These are phyloP conservation scores for Tinamus major DNA, from an alignment of 2,797 vertebrate species.

Conservation along the genomic window DNA sequence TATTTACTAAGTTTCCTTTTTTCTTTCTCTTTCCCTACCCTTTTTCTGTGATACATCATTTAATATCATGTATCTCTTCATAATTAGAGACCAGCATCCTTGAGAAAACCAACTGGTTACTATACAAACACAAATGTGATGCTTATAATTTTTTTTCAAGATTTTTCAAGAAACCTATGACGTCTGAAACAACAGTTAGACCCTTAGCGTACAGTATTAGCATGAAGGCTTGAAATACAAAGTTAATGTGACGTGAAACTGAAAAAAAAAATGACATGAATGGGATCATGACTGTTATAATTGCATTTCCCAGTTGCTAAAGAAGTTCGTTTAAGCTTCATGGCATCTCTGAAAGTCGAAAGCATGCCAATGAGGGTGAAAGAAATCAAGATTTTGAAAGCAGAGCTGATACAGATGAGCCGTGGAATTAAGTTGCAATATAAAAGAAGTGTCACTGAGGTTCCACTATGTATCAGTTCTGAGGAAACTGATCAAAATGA, in stretches of 20 bases:
- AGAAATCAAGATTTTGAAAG: neutral
- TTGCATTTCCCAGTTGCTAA: neutral
- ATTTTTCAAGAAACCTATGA: neutral
- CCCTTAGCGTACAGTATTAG: fast-evolving
- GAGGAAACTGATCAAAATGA: neutral
- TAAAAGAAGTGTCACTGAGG: neutral
- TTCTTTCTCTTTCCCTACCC: neutral
- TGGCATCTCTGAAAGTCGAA: neutral
- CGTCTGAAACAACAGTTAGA: neutral
- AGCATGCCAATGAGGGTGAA: neutral
- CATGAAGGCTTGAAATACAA: neutral
- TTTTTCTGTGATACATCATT: neutral
- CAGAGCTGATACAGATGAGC: fast-evolving
- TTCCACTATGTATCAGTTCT: neutral
- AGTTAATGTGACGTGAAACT: fast-evolving
- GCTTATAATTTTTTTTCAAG: neutral
- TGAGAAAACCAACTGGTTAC: neutral
- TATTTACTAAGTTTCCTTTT: neutral
- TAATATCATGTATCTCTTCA: neutral
- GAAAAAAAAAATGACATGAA: neutral
- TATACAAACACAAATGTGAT: neutral
- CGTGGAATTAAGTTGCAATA: neutral
- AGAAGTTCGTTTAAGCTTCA: neutral
- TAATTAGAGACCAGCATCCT: neutral
- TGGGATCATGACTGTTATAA: neutral